phyloP scores from a whole-genome alignment of 2,888 invertebrate species.

The Clusia tigrina region DNA sequence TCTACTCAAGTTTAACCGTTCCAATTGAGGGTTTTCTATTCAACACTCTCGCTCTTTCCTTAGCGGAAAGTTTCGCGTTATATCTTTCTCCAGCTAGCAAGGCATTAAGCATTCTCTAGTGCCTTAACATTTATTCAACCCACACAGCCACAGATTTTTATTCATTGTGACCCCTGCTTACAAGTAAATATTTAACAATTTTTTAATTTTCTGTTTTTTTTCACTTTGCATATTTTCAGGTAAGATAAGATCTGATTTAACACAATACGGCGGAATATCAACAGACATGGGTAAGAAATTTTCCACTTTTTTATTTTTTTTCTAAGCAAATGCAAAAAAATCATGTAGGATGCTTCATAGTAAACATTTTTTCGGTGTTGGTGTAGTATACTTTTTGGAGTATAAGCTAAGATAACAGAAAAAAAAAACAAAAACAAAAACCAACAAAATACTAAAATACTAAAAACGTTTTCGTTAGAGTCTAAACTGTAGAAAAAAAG shows the following conservation, averaged over 20 bases:
- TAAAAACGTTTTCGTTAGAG: neutral
- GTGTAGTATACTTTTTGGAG: constrained; percentile 33
- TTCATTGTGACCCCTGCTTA: neutral
- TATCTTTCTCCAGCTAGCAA: no score
- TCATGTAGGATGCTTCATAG: neutral
- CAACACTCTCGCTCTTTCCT: no score
- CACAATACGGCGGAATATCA: constrained; percentile 63
- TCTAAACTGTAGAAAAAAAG: neutral
- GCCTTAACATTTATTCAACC: neutral
- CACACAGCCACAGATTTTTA: no score
- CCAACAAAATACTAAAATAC: no score
- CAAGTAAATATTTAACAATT: constrained; percentile 4
- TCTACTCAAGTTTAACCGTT: no score
- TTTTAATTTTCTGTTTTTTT: constrained; percentile 11
- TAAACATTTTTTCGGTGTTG: constrained; percentile 32
- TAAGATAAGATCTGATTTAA: constrained; percentile 64
- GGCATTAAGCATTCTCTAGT: no score
- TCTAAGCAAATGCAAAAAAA: neutral
- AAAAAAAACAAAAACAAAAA: no score
- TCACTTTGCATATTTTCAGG: constrained; percentile 48
- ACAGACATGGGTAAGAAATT: constrained; percentile 63
- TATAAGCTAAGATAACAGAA: neutral
- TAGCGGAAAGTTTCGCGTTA: no score
- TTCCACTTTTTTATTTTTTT: constrained; percentile 54
- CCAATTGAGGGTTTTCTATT: no score